Conservation (phyloP, 2,797 vertebrate species). For the Phalloptychus januarius region DNA sequence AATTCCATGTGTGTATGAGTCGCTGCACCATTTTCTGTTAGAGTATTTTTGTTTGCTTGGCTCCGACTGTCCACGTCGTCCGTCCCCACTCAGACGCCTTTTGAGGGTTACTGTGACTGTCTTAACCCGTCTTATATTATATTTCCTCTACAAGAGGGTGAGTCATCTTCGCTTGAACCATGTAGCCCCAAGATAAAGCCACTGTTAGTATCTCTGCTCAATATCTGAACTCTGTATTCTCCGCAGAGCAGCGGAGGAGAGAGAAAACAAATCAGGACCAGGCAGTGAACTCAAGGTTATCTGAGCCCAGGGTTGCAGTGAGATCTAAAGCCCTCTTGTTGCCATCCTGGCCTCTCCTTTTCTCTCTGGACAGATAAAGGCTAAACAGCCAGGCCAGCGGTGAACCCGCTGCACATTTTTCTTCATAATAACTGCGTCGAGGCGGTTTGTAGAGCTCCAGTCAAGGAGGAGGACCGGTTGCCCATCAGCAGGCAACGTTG, state of each 20-base stretch:
- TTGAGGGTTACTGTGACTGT: constrained; percentile 1
- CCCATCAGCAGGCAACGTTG: neutral
- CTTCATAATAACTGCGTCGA: constrained; percentile 17
- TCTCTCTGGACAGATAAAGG: constrained; percentile 36
- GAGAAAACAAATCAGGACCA: constrained; percentile 1
- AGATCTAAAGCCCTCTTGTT: constrained; percentile 47
- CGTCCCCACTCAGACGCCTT: neutral
- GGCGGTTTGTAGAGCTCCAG: neutral
- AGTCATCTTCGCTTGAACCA: constrained; percentile 20
- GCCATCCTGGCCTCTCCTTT: constrained; percentile 41
- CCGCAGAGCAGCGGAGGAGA: constrained; percentile 12
- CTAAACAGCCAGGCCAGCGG: constrained; percentile 26
- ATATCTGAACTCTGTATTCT: constrained; percentile 45
- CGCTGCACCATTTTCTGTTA: neutral
- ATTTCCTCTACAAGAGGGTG: neutral
- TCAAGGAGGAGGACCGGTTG: neutral
- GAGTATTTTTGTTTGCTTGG: neutral
- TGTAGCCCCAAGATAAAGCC: constrained; percentile 45
- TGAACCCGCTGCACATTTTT: constrained; percentile 19
- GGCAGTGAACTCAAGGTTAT: constrained; percentile 57
- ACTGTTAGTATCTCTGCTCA: constrained; percentile 48
- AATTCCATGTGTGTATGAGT: neutral
- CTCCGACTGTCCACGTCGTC: neutral
- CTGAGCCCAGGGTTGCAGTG: constrained; percentile 47
- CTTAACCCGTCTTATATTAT: constrained; percentile 1